Percentiles rank a stretch among this genome's conserved stretches.
phyloP scores from a whole-genome alignment of 2,797 vertebrate species.

The Ficedula albicollis region DNA sequence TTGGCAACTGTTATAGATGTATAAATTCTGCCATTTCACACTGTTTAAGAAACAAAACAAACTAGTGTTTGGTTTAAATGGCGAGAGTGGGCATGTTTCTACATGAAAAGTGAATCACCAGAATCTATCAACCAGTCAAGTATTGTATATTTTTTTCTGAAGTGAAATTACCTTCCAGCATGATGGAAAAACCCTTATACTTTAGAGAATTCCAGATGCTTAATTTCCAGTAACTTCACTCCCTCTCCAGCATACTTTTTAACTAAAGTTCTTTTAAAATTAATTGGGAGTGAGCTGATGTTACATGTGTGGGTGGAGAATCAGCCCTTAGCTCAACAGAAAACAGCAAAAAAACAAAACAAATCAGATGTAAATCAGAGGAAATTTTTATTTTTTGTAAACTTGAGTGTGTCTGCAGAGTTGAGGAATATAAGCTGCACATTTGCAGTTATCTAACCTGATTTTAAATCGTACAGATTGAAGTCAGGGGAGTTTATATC shows the following conservation, averaged over 20 bases:
- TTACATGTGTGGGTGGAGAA: constrained; percentile 30
- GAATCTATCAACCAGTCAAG: constrained; percentile 11
- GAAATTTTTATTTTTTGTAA: constrained; percentile 14
- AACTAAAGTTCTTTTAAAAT: neutral
- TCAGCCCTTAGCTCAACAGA: neutral
- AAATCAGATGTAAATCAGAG: constrained; percentile 19
- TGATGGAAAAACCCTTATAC: neutral
- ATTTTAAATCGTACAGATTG: neutral
- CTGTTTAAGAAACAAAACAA: neutral
- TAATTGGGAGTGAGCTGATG: constrained; percentile 10
- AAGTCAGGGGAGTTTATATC: neutral
- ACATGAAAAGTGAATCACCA: constrained; percentile 30
- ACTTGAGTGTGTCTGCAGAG: neutral
- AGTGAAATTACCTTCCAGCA: neutral
- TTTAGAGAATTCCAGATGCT: neutral
- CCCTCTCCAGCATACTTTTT: neutral
- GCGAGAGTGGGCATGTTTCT: constrained; percentile 21
- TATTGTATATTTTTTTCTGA: neutral
- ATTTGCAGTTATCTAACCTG: constrained; percentile 6
- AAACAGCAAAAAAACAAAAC: neutral
- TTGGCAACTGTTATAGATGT: neutral
- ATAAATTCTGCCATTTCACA: neutral
- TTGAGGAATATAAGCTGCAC: neutral
- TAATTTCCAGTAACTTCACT: constrained; percentile 34
- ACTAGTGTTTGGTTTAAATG: neutral